Conservation (phyloP, 2,113 vertebrate genomes). For the Malurus melanocephalus region DNA sequence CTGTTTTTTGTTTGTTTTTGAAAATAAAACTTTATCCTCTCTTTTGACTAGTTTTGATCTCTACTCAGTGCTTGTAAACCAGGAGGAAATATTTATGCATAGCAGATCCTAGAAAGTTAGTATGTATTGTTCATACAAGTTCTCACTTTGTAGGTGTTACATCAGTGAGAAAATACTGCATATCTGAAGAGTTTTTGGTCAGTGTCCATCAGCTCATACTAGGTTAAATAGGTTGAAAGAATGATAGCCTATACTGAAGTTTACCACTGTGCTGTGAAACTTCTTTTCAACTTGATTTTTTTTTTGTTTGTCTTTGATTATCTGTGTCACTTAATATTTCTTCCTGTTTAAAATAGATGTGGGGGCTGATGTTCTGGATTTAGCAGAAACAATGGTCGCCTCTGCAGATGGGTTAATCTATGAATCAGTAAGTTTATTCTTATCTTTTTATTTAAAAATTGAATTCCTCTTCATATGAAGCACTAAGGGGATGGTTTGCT, state of each 20-base stretch:
- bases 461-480: neutral
- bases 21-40: neutral
- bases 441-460: neutral
- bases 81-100: neutral
- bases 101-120: neutral
- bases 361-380: slow-evolving; percentile 93
- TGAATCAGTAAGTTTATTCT: slow-evolving; percentile 85
- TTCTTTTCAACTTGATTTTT: neutral
- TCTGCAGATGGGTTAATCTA: slow-evolving; percentile 91
- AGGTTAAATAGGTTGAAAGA: neutral
- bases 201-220: neutral
- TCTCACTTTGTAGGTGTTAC: neutral
- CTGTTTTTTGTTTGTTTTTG: neutral
- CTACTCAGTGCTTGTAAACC: neutral
- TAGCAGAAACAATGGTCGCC: slow-evolving; percentile 94
- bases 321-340: neutral
- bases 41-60: neutral
- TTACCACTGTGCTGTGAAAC: neutral
- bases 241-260: neutral
- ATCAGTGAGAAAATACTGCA: neutral
- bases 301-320: neutral
- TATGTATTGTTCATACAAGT: neutral
- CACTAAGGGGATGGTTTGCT: neutral
- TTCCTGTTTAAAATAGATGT: slow-evolving; percentile 77
- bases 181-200: neutral